Base-by-base conservation (phyloP, 2,888 invertebrate genomes). In the Cryptocephalus moraei region DNA sequence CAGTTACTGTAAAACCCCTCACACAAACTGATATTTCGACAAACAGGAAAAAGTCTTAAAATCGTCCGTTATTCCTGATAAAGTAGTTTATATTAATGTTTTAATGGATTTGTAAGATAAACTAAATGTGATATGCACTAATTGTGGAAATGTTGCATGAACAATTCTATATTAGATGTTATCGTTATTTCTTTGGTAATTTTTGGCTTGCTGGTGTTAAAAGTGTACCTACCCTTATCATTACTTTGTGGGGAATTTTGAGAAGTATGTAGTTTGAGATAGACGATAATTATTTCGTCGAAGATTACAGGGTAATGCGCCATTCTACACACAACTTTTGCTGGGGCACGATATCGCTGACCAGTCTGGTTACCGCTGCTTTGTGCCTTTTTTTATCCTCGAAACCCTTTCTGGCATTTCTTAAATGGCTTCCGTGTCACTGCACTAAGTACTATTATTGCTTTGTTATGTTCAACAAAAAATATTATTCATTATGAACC, bases 331-430 rank as follows among this genome's bases (percentile, higher is more conserved):
- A 62, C 59, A 56, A 46, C 39, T 50, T 53, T 48, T 50, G 58
- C 59, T 61, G 61, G 53, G 56, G 59, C 57, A 56, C 56, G 34
- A 49, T 48, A 38, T 50, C 56, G 56, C 54, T 56, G 49, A 54
- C 56, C 60, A 63, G 59, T 56, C 57, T 56, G 58, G 56, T 22
- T 58, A 64, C 64, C 65, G 66, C 65, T 68, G 68, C 67, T 70
- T 53, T 68, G 69, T 70, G 69, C 69, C 70, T 69, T 70, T 67
- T 67, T 61, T 67, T 59, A 61, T 58, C 56, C 59, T 55, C 55
- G 56, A 60, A 62, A 59, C 57, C 49, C 61, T 63, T 63, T 62
- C 61, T 54, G 57, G 49, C 39, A 50, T 53, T 50, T 57, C 54
- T 54, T 55, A 58, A 60, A 60, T 62, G 64, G 66, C 66, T 66